Evolutionary conservation across 2,113 vertebrate genomes (phyloP).

Genomic region (Indri indri): DNA sequence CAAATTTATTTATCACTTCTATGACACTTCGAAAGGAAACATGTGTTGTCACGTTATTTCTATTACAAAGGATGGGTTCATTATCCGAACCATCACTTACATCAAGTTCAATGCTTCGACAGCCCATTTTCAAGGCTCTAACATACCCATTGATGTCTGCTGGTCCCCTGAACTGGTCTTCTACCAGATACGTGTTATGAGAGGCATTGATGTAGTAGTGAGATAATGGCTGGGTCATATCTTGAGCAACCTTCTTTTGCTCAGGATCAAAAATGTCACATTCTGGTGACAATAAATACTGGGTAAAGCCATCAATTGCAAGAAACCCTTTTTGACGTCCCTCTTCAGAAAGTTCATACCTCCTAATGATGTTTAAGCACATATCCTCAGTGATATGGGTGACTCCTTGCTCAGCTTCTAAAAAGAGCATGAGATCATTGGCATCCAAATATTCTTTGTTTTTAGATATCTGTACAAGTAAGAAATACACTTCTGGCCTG

Average conservation of each 20-base stretch:
- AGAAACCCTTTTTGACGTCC: constrained; percentile 92
- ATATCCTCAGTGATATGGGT: constrained; percentile 92
- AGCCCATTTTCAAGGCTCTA: constrained; percentile 93
- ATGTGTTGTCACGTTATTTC: constrained; percentile 87
- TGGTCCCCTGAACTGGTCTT: constrained; percentile 94
- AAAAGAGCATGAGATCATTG: constrained; percentile 95
- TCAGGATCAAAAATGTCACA: constrained; percentile 97
- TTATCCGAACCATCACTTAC: constrained; percentile 95
- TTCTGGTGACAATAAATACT: constrained; percentile 94
- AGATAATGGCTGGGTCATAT: constrained; percentile 96
- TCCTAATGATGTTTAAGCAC: constrained; percentile 94
- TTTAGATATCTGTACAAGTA: constrained; percentile 97
- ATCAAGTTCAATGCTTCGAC: constrained; percentile 95
- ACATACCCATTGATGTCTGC: constrained; percentile 94
- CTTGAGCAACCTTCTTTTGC: constrained; percentile 94
- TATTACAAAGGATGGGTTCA: constrained; percentile 94
- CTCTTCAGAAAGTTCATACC: constrained; percentile 93
- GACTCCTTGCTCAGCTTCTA: constrained; percentile 97
- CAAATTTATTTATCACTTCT: constrained; percentile 95
- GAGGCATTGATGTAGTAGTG: constrained; percentile 98
- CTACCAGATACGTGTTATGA: constrained; percentile 96
- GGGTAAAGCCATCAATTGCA: constrained; percentile 95
- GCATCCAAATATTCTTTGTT: constrained; percentile 97
- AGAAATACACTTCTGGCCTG: constrained; percentile 96
- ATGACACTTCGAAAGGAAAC: constrained; percentile 91